Conservation (phyloP, 2,888 invertebrate species). For the Eupsilia transversa region DNA sequence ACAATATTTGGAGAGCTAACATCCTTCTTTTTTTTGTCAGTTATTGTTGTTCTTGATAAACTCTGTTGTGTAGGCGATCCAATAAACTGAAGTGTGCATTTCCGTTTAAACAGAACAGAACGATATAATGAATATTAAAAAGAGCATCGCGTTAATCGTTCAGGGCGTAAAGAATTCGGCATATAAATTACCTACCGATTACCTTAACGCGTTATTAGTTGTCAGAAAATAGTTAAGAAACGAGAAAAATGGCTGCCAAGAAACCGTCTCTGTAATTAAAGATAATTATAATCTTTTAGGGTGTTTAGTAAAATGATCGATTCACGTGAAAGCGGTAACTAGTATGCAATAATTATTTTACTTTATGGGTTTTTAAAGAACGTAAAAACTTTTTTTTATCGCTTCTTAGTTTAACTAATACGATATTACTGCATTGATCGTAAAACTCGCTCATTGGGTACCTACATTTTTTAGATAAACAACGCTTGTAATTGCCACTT, state of each 20-base stretch:
- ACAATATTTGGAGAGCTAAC: slow-evolving; percentile 65
- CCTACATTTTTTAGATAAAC: slow-evolving; percentile 78
- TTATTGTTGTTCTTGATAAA: slow-evolving; percentile 79
- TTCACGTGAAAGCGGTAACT: slow-evolving; percentile 74
- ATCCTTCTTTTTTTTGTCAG: slow-evolving; percentile 69
- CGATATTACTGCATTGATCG: slow-evolving; percentile 73
- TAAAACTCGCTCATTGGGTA: slow-evolving; percentile 75
- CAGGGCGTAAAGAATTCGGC: slow-evolving; percentile 83
- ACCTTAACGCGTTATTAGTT: slow-evolving; percentile 83
- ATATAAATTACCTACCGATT: slow-evolving; percentile 87
- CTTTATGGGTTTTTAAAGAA: slow-evolving; percentile 78
- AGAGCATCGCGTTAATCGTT: slow-evolving; percentile 80
- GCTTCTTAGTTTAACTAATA: slow-evolving; percentile 78
- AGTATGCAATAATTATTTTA: slow-evolving; percentile 75
- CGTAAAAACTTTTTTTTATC: slow-evolving; percentile 80
- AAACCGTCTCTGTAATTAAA: slow-evolving; percentile 75
- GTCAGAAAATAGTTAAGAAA: slow-evolving; percentile 77
- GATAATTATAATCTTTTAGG: slow-evolving; percentile 75
- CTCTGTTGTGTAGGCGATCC: slow-evolving; percentile 77
- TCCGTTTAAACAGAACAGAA: slow-evolving; percentile 73
- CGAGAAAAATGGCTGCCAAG: slow-evolving; percentile 74
- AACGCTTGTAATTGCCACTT: slow-evolving; percentile 77
- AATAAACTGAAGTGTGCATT: slow-evolving; percentile 83
- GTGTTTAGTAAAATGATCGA: slow-evolving; percentile 79
- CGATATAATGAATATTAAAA: slow-evolving; percentile 73